Percentiles rank a stretch among this genome's conserved stretches.
Evolutionary conservation across 2,113 vertebrate species (phyloP).

Genomic region (Grammomys dolichurus): DNA sequence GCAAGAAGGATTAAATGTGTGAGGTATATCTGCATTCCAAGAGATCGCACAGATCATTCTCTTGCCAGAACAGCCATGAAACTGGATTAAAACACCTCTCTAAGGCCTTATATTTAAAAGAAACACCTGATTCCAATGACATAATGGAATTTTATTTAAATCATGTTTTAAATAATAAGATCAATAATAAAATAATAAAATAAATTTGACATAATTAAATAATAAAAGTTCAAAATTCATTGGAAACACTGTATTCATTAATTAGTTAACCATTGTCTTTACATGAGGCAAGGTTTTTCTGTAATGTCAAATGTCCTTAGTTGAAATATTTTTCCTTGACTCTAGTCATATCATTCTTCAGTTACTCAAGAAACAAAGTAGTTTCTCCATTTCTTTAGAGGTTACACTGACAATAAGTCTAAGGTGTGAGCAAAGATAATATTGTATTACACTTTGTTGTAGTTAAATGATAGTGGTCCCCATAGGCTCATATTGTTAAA

Average conservation of each 20-base stretch:
- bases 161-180: not conserved
- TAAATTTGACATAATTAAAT: not conserved
- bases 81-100: too few relatives aligned
- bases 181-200: too few relatives aligned
- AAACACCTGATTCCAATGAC: not conserved
- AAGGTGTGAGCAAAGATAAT: not conserved
- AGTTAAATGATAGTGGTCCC: not conserved
- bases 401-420: conserved; percentile 24
- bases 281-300: conserved; percentile 25
- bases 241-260: not conserved
- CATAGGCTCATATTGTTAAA: not conserved
- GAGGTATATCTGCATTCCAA: too few relatives aligned
- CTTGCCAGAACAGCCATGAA: too few relatives aligned
- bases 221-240: conserved; percentile 5
- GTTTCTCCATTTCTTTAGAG: not conserved
- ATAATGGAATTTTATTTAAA: not conserved
- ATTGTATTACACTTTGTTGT: not conserved
- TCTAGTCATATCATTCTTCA: conserved; percentile 17
- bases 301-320: conserved; percentile 33
- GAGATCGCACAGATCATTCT: too few relatives aligned
- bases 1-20: too few relatives aligned
- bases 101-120: not conserved
- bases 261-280: conserved; percentile 45
- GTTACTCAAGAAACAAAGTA: not conserved
- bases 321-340: conserved; percentile 23